phyloP scores from a whole-genome alignment of 2,888 invertebrate species.

The Heliconius sara region DNA sequence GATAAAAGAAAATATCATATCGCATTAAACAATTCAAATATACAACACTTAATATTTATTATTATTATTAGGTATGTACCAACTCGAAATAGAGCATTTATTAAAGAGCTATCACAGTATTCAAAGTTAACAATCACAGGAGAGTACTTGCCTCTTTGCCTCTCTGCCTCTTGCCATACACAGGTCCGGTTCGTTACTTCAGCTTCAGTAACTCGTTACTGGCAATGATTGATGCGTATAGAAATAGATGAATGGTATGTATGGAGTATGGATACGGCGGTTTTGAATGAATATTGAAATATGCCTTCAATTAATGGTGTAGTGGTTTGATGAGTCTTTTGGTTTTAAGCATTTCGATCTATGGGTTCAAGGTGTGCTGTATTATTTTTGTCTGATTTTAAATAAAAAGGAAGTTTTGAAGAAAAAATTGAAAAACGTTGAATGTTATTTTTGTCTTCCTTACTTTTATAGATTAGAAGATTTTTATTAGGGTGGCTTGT shows the following conservation, averaged over 20 bases:
- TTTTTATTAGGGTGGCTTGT: too few species aligned
- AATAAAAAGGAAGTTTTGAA: too few species aligned
- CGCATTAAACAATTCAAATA: too few species aligned
- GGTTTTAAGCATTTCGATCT: neutral
- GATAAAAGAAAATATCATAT: too few species aligned
- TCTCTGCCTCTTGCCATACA: too few species aligned
- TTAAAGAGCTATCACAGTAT: neutral
- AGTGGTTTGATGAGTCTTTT: neutral
- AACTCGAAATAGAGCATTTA: neutral
- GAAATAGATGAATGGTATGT: neutral
- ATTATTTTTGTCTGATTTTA: too few species aligned
- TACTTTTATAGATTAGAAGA: too few species aligned
- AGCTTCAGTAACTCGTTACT: conserved; percentile 32
- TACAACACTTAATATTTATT: too few species aligned
- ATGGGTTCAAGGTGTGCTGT: too few species aligned
- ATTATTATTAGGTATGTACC: too few species aligned
- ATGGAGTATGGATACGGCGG: neutral
- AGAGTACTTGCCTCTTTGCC: neutral
- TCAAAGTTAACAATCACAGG: conserved; percentile 1
- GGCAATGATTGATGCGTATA: conserved; percentile 29
- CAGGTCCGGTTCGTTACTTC: conserved; percentile 33
- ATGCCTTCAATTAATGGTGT: neutral
- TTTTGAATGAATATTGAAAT: neutral
- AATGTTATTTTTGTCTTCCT: too few species aligned
- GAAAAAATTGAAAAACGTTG: too few species aligned